Percentiles rank a stretch among this genome's conserved stretches.
These are phyloP conservation scores for Myzus persicae DNA, from an alignment of 1,140 invertebrate genomes.

Conservation along the genomic window DNA sequence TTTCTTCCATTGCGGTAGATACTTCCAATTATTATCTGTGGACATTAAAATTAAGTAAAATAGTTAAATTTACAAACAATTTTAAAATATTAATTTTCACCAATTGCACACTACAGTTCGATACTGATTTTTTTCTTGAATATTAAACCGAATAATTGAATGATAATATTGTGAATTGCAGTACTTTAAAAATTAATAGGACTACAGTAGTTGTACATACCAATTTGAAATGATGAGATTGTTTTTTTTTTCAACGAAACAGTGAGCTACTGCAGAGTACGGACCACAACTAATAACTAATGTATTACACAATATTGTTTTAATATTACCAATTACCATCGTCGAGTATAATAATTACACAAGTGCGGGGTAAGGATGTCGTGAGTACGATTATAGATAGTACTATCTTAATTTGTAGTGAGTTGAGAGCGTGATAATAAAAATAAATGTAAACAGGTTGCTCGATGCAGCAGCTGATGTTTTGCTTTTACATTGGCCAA, in stretches of 20 bases:
- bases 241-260: too few relatives aligned
- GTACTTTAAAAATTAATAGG: background rate
- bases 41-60: background rate
- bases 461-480: too few relatives aligned
- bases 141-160: background rate
- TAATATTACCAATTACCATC: background rate
- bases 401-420: background rate
- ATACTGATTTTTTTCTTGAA: background rate
- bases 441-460: too few relatives aligned
- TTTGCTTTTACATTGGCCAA: too few relatives aligned
- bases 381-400: background rate
- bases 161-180: background rate
- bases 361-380: too few relatives aligned
- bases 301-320: background rate
- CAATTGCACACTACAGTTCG: background rate
- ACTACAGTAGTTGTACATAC: background rate
- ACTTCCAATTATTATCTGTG: background rate
- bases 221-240: background rate
- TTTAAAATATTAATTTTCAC: background rate
- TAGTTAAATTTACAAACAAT: background rate
- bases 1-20: conserved; percentile 60
- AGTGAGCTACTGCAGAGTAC: background rate
- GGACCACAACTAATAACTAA: background rate
- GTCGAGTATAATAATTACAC: too few relatives aligned
- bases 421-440: too few relatives aligned